Base-by-base conservation (phyloP, 1,140 invertebrate species). In the Drosophila nikananu region DNA sequence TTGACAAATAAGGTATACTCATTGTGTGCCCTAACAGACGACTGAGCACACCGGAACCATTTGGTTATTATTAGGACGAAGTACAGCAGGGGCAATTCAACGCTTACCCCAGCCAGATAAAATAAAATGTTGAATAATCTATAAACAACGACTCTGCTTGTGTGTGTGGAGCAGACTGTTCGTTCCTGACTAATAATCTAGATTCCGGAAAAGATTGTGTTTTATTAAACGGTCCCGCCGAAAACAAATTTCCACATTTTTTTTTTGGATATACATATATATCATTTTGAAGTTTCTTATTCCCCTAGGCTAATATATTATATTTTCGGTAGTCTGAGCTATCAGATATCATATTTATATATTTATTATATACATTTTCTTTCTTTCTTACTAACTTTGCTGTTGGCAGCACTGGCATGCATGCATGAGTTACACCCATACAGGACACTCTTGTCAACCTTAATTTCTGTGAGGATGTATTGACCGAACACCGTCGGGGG, bases 401-500 rank as follows among this genome's bases (percentile, higher is more conserved):
- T 10, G 9, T 19, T 30, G 49, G 49, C 25, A 30, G 25, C 49
- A 52, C 17, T 32, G 27, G 5, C 12, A 19, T 15, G 49, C 37
- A 59, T 41, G 60, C 46, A 42, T 30, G 19, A 17, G 21, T 19
- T 27, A 35, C 52, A 42, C 46, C 68, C 55, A 80, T 71, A 42
- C 57, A 61, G 66, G 60, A 46, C 48, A 44, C 62, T 75, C 37
- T 51, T 80, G 75, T 75, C 80, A 79, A 63, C 61, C 55, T 67
- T 41, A 83, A 83, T 80, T 73, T 77, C 67, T 71, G 37, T 41
- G 52, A 44, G 51, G 76, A 67, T 82, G 64, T 72, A 60, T 84
- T 83, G 77, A 83, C 59, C 72, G 72, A 83, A 83, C 77, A 77
- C 72, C 62, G 67, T 82, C 52, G 68, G 66, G 66, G 77, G 70